Evolutionary conservation across 2,797 vertebrate genomes (phyloP).

Genomic region (Ispidina lecontei): DNA sequence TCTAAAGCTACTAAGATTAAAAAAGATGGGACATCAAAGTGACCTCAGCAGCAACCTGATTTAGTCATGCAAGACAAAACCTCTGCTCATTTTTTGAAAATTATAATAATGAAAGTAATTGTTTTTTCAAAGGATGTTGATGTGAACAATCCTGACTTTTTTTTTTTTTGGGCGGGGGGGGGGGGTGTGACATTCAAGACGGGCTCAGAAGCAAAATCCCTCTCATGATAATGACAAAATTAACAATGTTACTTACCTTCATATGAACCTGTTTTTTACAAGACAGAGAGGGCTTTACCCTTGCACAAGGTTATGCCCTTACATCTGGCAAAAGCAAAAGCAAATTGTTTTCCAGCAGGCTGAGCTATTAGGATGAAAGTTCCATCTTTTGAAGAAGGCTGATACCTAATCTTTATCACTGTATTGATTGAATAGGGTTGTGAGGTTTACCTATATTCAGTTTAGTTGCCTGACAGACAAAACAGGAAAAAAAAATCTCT

Average conservation of each 20-base stretch:
- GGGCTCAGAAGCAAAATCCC: neutral
- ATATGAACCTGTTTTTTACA: neutral
- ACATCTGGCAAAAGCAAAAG: neutral
- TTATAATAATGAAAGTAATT: neutral
- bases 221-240: neutral
- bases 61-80: neutral
- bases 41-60: neutral
- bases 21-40: neutral
- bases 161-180: neutral
- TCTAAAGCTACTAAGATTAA: neutral
- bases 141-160: neutral
- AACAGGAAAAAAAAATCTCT: neutral
- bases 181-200: neutral
- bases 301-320: neutral
- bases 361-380: constrained; percentile 7
- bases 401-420: neutral
- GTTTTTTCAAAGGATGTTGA: neutral
- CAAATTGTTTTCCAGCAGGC: neutral
- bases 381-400: neutral
- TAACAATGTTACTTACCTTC: neutral
- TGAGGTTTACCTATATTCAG: neutral
- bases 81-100: neutral
- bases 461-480: neutral
- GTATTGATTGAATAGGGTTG: neutral
- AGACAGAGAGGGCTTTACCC: neutral